Evolutionary conservation across 2,113 vertebrate genomes (phyloP), one percentile per base, ranked within the genome.

Genomic region (Falco punctatus): DNA sequence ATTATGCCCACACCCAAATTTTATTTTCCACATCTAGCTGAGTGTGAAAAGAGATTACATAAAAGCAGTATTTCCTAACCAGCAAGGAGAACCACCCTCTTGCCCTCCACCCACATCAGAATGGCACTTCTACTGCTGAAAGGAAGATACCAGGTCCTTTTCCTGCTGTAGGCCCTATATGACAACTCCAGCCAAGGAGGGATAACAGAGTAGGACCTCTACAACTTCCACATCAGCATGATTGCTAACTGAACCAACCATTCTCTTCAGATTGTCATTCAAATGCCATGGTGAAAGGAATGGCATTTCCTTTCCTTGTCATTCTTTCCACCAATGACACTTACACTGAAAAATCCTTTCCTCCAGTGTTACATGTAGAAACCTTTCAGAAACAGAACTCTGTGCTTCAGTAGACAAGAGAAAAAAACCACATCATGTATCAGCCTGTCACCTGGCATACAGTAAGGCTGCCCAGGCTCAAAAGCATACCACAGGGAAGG

Each of bases 1-100:
- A 83, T 94, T 58, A 83, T 79, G 70, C 74, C 96, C 94, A 94
- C 94, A 94, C 92, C 87, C 92, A 96, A 82, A 57, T 52, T 87
- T 91, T 75, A 94, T 91, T 96, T 95, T 92, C 87, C 86, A 96
- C 73, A 28, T 78, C 13, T 35, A 51, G 81, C 78, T 62, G 54
- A 94, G 54, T 30, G 51, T 62, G 46, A 73, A 30, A 21, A 65
- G 49, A 5, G 54, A 86, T 96, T 96, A 94, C 44, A 90, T 92
- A 94, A 95, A 95, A 69, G 75, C 92, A 90, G 46, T 49, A 42
- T 88, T 94, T 96, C 93, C 87, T 83, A 93, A 94, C 52, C 46
- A 70, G 87, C 21, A 64, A 85, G 78, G 66, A 92, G 92, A 96
- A 91, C 90, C 84, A 92, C 94, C 91, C 91, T 81, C 91, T 55